Conservation (phyloP, 2,797 vertebrate genomes). For the Megalops cyprinoides region DNA sequence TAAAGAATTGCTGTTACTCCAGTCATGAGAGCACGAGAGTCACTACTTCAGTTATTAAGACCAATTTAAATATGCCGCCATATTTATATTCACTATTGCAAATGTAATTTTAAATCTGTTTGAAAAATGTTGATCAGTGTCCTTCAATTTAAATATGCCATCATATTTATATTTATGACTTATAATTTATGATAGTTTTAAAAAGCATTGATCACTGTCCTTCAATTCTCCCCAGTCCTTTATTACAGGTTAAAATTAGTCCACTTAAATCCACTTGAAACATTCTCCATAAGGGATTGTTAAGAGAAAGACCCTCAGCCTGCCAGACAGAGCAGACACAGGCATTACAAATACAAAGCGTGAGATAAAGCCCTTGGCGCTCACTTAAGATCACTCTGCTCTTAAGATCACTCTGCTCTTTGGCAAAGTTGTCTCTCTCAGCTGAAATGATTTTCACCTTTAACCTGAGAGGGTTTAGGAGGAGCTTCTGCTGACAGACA, state of each 20-base stretch:
- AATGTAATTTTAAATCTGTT: too few species aligned
- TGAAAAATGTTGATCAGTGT: neutral
- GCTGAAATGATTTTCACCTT: constrained; percentile 55
- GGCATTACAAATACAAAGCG: constrained; percentile 1
- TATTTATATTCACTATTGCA: too few species aligned
- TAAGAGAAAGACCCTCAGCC: neutral
- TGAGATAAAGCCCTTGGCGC: constrained; percentile 8
- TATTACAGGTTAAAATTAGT: neutral
- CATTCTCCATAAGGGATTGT: neutral
- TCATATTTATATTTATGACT: too few species aligned
- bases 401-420: constrained; percentile 29
- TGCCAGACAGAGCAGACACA: constrained; percentile 16
- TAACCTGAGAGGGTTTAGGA: constrained; percentile 43
- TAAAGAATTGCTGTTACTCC: too few species aligned
- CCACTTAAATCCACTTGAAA: constrained; percentile 9
- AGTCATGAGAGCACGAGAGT: too few species aligned
- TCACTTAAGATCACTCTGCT: constrained; percentile 27
- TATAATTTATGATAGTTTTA: too few species aligned
- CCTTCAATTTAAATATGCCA: neutral
- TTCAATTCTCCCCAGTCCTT: neutral
- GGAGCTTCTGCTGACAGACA: neutral
- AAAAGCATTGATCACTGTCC: too few species aligned
- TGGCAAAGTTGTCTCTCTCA: constrained; percentile 36
- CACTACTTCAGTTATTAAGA: neutral
- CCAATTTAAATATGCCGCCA: neutral